Percentiles rank a stretch among this genome's conserved stretches.
These are phyloP conservation scores for Archocentrus centrarchus DNA, from an alignment of 2,113 vertebrate genomes.

Conservation along the genomic window DNA sequence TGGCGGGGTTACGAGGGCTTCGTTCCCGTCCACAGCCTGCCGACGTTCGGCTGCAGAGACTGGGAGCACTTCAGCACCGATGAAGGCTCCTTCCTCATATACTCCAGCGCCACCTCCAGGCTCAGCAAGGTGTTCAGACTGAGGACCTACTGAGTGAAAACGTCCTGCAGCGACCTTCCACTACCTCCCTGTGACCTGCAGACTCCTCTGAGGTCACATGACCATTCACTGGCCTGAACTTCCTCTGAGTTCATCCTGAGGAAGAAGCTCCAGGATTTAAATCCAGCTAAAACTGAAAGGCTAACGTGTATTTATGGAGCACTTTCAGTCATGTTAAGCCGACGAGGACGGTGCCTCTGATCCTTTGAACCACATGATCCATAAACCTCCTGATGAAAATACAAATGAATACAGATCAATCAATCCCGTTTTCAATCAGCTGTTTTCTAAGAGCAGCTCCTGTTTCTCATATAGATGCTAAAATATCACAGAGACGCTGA, in stretches of 20 bases:
- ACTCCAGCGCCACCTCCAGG: constrained; percentile 92
- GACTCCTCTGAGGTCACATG: not conserved
- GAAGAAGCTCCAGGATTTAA: not conserved
- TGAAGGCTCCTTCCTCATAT: constrained; percentile 88
- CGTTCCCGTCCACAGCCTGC: constrained; percentile 86
- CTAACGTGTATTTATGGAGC: not conserved
- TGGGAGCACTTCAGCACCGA: constrained; percentile 89
- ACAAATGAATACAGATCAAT: not conserved
- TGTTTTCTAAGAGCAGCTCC: not conserved
- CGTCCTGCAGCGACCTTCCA: not conserved
- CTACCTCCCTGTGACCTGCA: not conserved
- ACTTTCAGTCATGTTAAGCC: not conserved
- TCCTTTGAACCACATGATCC: no score
- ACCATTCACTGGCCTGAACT: not conserved
- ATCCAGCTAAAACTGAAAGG: not conserved
- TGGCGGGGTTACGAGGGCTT: constrained; percentile 97
- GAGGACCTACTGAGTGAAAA: constrained; percentile 77
- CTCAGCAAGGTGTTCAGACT: constrained; percentile 93
- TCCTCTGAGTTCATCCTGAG: not conserved
- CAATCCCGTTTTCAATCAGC: not conserved
- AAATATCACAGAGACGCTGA: not conserved
- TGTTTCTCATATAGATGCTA: rapidly evolving
- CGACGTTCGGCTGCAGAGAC: constrained; percentile 90
- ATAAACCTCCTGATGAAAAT: no score
- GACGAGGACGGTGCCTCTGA: not conserved